These are phyloP conservation scores for Oopsacas minuta DNA, from an alignment of 37 sponge, comb jelly and placozoan species.

Conservation along the genomic window DNA sequence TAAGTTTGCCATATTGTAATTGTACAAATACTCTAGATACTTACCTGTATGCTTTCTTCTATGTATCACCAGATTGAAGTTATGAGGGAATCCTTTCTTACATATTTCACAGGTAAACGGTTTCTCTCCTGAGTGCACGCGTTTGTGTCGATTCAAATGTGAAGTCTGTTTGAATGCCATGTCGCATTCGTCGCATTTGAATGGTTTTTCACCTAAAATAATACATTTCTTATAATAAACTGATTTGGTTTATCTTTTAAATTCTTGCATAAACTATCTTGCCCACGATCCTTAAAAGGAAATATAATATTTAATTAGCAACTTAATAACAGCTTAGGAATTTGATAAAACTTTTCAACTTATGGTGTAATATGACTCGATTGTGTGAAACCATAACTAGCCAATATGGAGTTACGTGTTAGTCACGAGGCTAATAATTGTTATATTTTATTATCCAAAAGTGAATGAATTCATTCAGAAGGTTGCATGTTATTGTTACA, in stretches of 20 bases:
- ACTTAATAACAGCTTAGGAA: neutral
- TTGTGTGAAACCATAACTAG: neutral
- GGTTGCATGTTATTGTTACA: no score
- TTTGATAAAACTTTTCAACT: neutral
- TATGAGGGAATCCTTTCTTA: constrained; percentile 14
- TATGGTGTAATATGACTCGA: neutral
- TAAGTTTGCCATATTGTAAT: no score
- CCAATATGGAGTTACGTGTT: neutral
- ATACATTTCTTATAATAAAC: neutral
- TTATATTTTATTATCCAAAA: no score
- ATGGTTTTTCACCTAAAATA: neutral
- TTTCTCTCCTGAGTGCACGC: constrained; percentile 7
- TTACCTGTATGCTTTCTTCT: constrained; percentile 16
- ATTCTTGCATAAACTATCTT: no score
- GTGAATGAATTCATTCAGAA: no score
- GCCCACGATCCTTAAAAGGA: no score
- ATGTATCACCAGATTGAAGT: neutral
- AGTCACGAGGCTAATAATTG: no score
- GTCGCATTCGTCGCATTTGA: neutral
- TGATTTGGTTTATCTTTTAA: no score
- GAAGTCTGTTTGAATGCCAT: constrained; percentile 19
- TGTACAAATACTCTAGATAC: no score
- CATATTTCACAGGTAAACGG: neutral
- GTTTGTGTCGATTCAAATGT: constrained; percentile 2
- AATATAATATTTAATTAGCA: neutral